Evolutionary conservation across 1,140 invertebrate genomes (phyloP).

Genomic region (Brachystomella parvula): DNA sequence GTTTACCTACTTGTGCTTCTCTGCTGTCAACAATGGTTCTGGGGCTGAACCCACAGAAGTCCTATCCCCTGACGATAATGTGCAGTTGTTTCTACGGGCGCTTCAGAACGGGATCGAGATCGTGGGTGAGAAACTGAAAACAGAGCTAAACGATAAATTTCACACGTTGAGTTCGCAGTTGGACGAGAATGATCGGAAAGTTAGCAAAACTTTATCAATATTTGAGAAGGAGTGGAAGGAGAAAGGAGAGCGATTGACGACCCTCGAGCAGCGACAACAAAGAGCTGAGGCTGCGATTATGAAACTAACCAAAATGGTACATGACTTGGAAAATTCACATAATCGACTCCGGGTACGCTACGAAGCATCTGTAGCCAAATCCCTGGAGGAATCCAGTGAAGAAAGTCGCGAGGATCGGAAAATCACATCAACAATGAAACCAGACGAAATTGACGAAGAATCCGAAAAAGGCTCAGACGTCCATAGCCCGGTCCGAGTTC

Average conservation of each 20-base stretch:
- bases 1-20: neutral
- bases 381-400: neutral
- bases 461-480: neutral
- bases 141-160: slow-evolving; percentile 3
- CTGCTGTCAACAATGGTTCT: neutral
- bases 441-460: neutral
- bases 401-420: no score
- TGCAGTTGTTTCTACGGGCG: slow-evolving; percentile 3
- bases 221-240: slow-evolving; percentile 13
- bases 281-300: neutral
- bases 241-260: neutral
- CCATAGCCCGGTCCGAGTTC: no score
- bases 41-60: neutral
- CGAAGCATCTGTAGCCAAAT: neutral
- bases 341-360: neutral
- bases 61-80: no score
- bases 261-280: slow-evolving; percentile 4
- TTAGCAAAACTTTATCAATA: slow-evolving; percentile 17
- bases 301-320: slow-evolving; percentile 1
- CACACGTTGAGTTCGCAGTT: slow-evolving; percentile 6
- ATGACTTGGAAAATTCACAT: neutral
- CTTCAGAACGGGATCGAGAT: neutral
- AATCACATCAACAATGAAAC: neutral
- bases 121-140: neutral
- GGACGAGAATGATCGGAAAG: slow-evolving; percentile 6